These are phyloP conservation scores for Passerina amoena DNA, from an alignment of 2,113 vertebrate genomes.

Conservation along the genomic window DNA sequence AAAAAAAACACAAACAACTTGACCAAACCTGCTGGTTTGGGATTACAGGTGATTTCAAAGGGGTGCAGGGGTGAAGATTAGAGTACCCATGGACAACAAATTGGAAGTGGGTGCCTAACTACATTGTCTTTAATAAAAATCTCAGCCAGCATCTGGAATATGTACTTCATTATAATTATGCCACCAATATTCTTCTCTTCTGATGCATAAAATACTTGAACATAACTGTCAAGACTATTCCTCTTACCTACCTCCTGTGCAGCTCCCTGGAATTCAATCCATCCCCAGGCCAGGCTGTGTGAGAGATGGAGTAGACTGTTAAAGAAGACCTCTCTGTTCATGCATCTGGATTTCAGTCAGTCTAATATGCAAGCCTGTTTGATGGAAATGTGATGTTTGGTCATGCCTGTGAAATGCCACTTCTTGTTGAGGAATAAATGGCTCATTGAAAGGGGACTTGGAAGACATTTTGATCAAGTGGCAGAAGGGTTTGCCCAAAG, in stretches of 20 bases:
- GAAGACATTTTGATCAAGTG: background rate
- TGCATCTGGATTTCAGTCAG: background rate
- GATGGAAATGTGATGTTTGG: background rate
- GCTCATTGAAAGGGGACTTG: background rate
- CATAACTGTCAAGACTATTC: background rate
- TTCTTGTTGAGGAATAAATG: background rate
- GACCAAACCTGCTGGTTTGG: background rate
- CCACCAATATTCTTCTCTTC: background rate
- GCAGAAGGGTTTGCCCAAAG: background rate
- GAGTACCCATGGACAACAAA: background rate
- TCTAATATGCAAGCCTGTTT: background rate
- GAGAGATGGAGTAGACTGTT: background rate
- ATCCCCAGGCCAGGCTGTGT: background rate
- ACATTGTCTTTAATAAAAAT: background rate
- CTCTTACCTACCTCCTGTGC: background rate
- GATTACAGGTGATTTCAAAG: background rate
- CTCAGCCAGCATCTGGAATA: background rate
- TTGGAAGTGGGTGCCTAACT: background rate
- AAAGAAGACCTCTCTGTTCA: background rate
- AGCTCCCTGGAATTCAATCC: background rate
- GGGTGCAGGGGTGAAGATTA: accelerated
- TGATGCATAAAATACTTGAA: background rate
- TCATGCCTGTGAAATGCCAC: background rate
- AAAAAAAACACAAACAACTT: background rate
- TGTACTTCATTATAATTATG: background rate